phyloP scores from a whole-genome alignment of 2,797 vertebrate genomes.

The Coluber constrictor region DNA sequence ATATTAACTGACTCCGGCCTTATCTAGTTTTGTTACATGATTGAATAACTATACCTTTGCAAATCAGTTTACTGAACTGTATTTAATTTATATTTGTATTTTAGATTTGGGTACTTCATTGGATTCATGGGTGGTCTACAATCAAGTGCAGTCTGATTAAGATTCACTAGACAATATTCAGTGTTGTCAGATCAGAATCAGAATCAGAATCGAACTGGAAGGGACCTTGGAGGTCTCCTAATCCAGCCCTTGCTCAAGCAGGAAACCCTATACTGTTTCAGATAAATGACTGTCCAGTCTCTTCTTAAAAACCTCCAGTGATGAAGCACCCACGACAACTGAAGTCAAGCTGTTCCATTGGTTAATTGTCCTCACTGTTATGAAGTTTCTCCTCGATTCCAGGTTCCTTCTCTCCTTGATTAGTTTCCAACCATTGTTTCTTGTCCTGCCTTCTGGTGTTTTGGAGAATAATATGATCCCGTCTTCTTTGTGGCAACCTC shows the following conservation, averaged over 20 bases:
- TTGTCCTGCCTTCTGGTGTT: background rate
- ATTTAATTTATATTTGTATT: background rate
- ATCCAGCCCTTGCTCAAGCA: background rate
- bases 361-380: background rate
- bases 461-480: background rate
- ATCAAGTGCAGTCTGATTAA: background rate
- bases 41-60: background rate
- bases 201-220: background rate
- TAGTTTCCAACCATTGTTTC: background rate
- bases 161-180: background rate
- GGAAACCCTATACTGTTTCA: background rate
- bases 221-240: background rate
- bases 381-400: background rate
- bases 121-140: background rate
- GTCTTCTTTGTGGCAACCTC: background rate
- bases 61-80: background rate
- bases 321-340: background rate
- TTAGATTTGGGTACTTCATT: background rate
- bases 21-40: background rate
- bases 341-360: background rate
- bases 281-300: background rate
- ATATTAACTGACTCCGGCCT: background rate
- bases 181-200: background rate
- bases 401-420: background rate
- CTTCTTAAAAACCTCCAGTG: background rate